These are phyloP conservation scores for Petrocephalus microphthalmus DNA, from an alignment of 2,113 vertebrate genomes.

Conservation along the genomic window DNA sequence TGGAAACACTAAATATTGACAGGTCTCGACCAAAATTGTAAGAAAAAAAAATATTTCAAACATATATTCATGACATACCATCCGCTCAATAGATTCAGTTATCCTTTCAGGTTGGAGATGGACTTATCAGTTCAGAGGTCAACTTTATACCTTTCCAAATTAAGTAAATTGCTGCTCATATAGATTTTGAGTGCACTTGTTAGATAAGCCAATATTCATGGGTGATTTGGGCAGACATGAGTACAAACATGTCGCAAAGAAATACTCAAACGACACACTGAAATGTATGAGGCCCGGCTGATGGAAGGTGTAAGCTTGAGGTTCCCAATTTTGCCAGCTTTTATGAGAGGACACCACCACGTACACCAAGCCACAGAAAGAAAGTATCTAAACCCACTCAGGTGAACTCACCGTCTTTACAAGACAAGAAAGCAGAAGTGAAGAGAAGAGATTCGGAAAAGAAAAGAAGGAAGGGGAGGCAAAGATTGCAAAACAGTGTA, in stretches of 20 bases:
- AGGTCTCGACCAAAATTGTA: background rate
- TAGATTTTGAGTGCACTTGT: background rate
- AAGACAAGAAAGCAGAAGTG: constrained; percentile 66
- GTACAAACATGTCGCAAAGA: background rate
- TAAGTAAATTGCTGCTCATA: background rate
- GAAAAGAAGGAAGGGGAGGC: constrained; percentile 42
- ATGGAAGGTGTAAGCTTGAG: background rate
- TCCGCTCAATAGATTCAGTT: background rate
- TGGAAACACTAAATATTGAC: background rate
- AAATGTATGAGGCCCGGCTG: background rate
- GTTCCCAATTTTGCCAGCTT: constrained; percentile 42
- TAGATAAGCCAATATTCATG: background rate
- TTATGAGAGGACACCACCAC: constrained; percentile 63
- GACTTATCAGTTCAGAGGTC: constrained; percentile 21
- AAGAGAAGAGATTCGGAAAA: constrained; percentile 51
- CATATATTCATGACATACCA: background rate
- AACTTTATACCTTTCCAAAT: constrained; percentile 17
- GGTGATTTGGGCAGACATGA: background rate
- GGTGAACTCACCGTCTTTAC: constrained; percentile 74
- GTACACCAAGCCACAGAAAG: constrained; percentile 25
- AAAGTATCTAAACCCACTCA: background rate
- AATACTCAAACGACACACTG: background rate
- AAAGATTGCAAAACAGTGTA: constrained; percentile 27
- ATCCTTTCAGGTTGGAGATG: background rate
- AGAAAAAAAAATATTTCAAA: background rate